Percentiles rank a stretch among this genome's conserved stretches.
phyloP scores from a whole-genome alignment of 2,888 invertebrate genomes.

The Chrysotoxum bicinctum region DNA sequence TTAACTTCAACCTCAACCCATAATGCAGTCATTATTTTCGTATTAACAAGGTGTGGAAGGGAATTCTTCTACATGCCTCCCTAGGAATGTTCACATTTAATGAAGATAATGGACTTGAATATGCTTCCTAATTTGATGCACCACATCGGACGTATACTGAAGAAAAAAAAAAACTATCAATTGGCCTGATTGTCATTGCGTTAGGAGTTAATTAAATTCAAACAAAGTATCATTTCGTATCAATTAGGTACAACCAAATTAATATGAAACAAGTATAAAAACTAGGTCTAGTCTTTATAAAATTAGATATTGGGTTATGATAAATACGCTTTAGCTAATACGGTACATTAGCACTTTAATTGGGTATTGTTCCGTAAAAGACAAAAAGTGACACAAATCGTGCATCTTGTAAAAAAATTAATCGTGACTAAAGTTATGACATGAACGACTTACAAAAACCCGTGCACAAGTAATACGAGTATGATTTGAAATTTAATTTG shows the following conservation, averaged over 20 bases:
- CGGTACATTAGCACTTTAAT: no score
- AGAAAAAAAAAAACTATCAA: constrained; percentile 26
- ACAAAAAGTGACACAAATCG: no score
- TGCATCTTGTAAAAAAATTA: no score
- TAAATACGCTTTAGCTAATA: no score
- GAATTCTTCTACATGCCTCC: constrained; percentile 74
- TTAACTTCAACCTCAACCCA: constrained; percentile 56
- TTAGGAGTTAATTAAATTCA: constrained; percentile 65
- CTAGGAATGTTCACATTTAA: constrained; percentile 50
- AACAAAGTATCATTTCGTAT: constrained; percentile 62
- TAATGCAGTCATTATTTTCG: constrained; percentile 83
- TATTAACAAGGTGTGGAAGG: constrained; percentile 83
- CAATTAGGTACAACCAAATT: constrained; percentile 48
- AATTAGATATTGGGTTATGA: no score
- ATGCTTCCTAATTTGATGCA: constrained; percentile 61
- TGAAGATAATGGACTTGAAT: constrained; percentile 69
- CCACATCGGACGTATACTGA: constrained; percentile 26
- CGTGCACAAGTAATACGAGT: no score
- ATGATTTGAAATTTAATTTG: no score
- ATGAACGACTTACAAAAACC: no score
- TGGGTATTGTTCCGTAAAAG: no score
- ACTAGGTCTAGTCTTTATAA: no score
- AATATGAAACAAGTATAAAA: not conserved
- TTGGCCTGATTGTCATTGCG: constrained; percentile 55
- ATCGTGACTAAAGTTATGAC: no score